Conservation (phyloP, 2,113 vertebrate species). For the Pollachius pollachius region DNA sequence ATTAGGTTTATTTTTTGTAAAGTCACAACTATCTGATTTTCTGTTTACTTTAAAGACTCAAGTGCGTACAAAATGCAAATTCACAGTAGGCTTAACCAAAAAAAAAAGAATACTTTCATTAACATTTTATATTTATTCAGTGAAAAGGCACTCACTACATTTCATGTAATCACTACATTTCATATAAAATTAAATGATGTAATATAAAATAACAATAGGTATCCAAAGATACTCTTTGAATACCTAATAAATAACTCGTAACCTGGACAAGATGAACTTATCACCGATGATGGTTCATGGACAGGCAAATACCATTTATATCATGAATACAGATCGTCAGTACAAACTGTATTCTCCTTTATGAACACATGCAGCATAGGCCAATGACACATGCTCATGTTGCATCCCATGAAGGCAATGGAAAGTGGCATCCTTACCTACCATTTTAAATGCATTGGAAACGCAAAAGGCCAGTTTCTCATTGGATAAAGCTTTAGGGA, state of each 20-base stretch:
- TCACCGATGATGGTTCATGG: slow-evolving; percentile 46
- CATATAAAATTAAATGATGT: slow-evolving; percentile 39
- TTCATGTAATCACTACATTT: slow-evolving; percentile 49
- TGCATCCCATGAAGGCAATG: slow-evolving; percentile 5
- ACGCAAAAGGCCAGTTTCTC: slow-evolving; percentile 11
- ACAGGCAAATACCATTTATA: slow-evolving; percentile 18
- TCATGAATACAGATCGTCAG: slow-evolving; percentile 15
- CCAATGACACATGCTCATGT: slow-evolving; percentile 17
- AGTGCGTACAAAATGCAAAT: no score
- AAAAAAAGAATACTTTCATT: slow-evolving; percentile 4
- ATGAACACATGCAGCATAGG: slow-evolving; percentile 20
- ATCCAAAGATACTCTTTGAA: no score
- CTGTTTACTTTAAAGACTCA: no score
- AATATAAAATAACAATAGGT: neutral
- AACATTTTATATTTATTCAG: slow-evolving; percentile 58
- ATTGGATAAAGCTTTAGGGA: slow-evolving; percentile 10
- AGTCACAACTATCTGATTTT: neutral
- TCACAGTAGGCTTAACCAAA: no score
- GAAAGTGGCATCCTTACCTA: slow-evolving; percentile 7
- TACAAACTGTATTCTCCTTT: slow-evolving; percentile 12
- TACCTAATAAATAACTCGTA: slow-evolving; percentile 42
- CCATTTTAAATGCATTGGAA: slow-evolving; percentile 11
- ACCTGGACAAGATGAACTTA: slow-evolving; percentile 15
- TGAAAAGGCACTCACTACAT: slow-evolving; percentile 74
- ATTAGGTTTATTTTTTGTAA: no score